Base-by-base conservation (phyloP, 2,113 vertebrate species). In the Ochotona princeps region DNA sequence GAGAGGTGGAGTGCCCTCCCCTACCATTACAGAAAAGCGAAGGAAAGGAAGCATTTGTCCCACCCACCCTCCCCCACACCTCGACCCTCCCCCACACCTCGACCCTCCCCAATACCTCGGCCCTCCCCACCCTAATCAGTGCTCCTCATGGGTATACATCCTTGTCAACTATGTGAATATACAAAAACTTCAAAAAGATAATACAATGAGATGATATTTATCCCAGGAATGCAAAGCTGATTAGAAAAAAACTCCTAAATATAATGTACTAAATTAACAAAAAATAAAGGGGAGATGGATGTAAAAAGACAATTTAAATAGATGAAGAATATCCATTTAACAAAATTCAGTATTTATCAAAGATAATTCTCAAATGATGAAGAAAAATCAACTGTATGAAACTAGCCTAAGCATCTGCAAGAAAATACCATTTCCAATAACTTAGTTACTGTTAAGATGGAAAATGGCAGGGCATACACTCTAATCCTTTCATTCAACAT, bases 301-400 rank as follows among this genome's bases (percentile, higher is more conserved):
- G 12, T 3, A 65, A 60, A 82, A 88, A 65, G 17, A 95, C 18
- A 7, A 38, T 49, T 89, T 89, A n/a, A 69, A 23, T 14, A 63
- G 63, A 84, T 61, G 20, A 5, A 75, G 38, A 91, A 91, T 90
- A 85, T n/a, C 51, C 66, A n/a, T 6, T 1, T 61, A 21, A 89
- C 28, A 93, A 76, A 91, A 93, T 18, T 74, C 26, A 70, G 32
- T 44, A 72, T n/a, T 87, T 21, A 88, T 47, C 79, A 32, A 88
- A 47, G 28, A 91, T 60, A 87, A 74, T 67, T 54, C 35, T 44
- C 28, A 89, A 82, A 78, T 82, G 30, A 89, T 23, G 14, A 69
- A 88, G 32, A 73, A 92, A 91, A 85, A 21, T 18, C 6, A 76
- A 86, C 44, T 88, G 8, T 17, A 38, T 93, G 35, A 93, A 83